phyloP scores from a whole-genome alignment of 2,113 vertebrate genomes.

The Bagarius yarrelli region DNA sequence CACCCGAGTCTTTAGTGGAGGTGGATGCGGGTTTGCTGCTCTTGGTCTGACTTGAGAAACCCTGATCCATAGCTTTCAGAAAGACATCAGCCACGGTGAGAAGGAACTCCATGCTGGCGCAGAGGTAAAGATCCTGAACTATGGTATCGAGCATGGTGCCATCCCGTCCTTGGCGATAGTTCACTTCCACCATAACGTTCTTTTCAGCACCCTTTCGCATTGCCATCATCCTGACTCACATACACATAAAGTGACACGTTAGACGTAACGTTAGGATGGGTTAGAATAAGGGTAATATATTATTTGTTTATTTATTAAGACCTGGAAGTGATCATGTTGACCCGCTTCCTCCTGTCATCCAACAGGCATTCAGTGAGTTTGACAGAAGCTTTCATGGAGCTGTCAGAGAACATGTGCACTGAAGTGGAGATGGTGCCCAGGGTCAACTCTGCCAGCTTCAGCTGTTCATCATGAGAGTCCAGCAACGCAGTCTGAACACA shows the following conservation, averaged over 20 bases:
- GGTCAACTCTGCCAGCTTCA: constrained; percentile 89
- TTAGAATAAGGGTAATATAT: not conserved
- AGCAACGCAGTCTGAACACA: constrained; percentile 53
- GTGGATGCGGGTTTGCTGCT: constrained; percentile 66
- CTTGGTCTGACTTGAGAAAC: constrained; percentile 72
- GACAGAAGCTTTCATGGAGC: constrained; percentile 82
- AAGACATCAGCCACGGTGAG: constrained; percentile 89
- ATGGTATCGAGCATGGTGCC: constrained; percentile 75
- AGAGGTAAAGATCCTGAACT: constrained; percentile 89
- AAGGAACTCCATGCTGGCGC: constrained; percentile 95
- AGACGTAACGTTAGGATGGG: not conserved
- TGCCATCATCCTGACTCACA: constrained; percentile 83
- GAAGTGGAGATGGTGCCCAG: constrained; percentile 86
- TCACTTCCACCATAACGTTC: constrained; percentile 90
- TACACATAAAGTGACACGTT: not conserved
- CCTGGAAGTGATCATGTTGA: constrained; percentile 88
- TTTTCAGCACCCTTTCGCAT: constrained; percentile 84
- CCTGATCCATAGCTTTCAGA: constrained; percentile 80
- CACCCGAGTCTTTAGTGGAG: constrained; percentile 76
- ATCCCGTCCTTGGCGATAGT: constrained; percentile 82
- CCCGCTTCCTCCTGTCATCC: constrained; percentile 86
- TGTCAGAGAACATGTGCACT: constrained; percentile 84
- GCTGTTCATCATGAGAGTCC: constrained; percentile 76
- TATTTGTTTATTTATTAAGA: constrained; percentile 51
- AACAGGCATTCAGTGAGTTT: constrained; percentile 84